Conservation (phyloP, 2,797 vertebrate genomes). For the Miopithecus talapoin region DNA sequence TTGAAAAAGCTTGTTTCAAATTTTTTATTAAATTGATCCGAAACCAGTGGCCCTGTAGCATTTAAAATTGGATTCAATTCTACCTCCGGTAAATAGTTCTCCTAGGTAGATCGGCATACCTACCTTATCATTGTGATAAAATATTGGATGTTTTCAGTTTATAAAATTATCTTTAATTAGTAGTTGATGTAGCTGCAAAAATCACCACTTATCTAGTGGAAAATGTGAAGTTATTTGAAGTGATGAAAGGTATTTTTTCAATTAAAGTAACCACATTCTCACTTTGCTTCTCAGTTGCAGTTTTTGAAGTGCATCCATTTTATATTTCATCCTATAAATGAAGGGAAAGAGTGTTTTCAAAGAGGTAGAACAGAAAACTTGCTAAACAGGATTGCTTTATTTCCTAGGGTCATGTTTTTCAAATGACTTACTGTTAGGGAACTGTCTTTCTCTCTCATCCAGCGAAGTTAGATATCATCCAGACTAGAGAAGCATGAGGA, state of each 20-base stretch:
- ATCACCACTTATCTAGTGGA: background rate
- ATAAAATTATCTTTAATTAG: background rate
- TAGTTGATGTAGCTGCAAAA: background rate
- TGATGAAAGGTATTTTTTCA: background rate
- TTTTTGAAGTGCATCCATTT: background rate
- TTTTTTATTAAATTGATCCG: background rate
- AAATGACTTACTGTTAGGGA: background rate
- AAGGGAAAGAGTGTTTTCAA: background rate
- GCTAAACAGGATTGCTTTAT: background rate
- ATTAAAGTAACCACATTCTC: background rate
- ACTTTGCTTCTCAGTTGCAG: background rate
- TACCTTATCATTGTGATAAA: background rate
- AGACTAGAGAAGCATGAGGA: background rate
- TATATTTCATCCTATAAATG: background rate
- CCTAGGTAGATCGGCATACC: background rate
- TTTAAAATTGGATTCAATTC: background rate
- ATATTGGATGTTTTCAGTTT: background rate
- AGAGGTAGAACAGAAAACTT: background rate
- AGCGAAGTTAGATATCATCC: background rate
- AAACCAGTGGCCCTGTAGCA: background rate
- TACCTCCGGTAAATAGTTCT: background rate
- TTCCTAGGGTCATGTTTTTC: background rate
- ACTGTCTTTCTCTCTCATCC: background rate
- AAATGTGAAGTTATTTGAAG: background rate
- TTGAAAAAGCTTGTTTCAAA: background rate